Base-by-base conservation (phyloP, 1,140 invertebrate genomes). In the Apocrypta bakeri region DNA sequence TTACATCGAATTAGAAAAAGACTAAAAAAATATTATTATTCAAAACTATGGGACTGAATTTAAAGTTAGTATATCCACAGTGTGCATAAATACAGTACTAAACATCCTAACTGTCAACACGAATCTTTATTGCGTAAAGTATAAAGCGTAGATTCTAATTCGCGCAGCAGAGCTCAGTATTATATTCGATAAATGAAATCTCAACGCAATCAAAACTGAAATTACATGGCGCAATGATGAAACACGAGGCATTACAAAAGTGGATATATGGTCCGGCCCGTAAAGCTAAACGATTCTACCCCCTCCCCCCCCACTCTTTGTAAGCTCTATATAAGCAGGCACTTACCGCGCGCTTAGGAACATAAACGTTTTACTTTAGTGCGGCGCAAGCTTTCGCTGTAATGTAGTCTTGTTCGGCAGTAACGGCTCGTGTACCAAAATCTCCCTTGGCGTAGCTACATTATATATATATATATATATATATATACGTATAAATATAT, bases 301-400 rank as follows among this genome's bases (percentile, higher is more conserved):
- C 48, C 21, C 33, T 37, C 33, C 9, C 33, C 33, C 2, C 33
- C 9, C 33, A 9, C 33, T 37, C 3, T 9, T 37, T 21, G 17
- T 21, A 56, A 56, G 48, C 48, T 2, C 48, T 56, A 42, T 4
- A 42, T 12, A 56, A 56, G 48, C 48, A 21, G 17, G 48, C 48
- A 56, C 48, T 56, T 56, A 56, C 21, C 21, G 48, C 48, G 48
- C 48, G 48, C 48, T 56, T 56, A 56, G 48, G n/a, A 56, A 56
- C 48, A 56, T 56, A 56, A 56, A 56, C 48, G 48, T 56, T 56
- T 56, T 56, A 56, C 48, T 56, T 56, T 56, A 56, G 48, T 56
- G 21, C 48, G 17, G 21, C 48, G 48, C 48, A 56, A 56, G 48
- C 48, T 56, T 56, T 56, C 48, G 21, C 48, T 56, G 48, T 56